Conservation (phyloP, 2,888 invertebrate genomes). For the Conomelus anceps region DNA sequence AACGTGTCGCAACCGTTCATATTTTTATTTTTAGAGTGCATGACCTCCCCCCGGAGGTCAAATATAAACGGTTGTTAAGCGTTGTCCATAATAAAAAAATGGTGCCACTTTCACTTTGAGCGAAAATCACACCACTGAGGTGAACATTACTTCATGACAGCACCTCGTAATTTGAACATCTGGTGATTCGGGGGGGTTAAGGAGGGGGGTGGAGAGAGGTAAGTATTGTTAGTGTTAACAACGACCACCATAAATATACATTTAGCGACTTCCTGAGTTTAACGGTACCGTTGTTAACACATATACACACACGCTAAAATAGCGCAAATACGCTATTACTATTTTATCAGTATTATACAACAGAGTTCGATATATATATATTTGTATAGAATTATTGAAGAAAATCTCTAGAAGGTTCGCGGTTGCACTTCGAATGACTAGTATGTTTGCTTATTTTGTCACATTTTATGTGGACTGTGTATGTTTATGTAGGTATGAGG, state of each 20-base stretch:
- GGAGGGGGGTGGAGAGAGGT: not conserved
- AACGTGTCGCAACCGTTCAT: not conserved
- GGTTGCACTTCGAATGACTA: slow-evolving; percentile 26
- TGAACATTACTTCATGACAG: not conserved
- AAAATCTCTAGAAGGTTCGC: slow-evolving; percentile 14
- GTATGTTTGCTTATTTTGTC: slow-evolving; percentile 10
- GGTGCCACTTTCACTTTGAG: not conserved
- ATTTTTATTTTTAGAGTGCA: not conserved
- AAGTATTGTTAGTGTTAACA: not conserved
- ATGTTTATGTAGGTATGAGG: slow-evolving; percentile 3
- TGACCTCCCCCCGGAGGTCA: not conserved
- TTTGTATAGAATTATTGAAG: not conserved
- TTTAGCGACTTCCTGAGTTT: not conserved
- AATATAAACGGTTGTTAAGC: not conserved
- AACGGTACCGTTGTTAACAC: not conserved
- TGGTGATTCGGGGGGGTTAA: not conserved
- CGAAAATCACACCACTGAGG: not conserved
- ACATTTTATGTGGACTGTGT: slow-evolving; percentile 7
- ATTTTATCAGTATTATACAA: not conserved
- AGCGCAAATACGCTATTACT: not conserved
- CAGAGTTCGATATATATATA: not conserved
- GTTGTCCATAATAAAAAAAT: not conserved
- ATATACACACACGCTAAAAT: slow-evolving; percentile 14
- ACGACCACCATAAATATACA: not conserved
- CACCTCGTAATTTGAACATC: not conserved